phyloP scores from a whole-genome alignment of 2,797 vertebrate species.

The Sebastes trivittatus region DNA sequence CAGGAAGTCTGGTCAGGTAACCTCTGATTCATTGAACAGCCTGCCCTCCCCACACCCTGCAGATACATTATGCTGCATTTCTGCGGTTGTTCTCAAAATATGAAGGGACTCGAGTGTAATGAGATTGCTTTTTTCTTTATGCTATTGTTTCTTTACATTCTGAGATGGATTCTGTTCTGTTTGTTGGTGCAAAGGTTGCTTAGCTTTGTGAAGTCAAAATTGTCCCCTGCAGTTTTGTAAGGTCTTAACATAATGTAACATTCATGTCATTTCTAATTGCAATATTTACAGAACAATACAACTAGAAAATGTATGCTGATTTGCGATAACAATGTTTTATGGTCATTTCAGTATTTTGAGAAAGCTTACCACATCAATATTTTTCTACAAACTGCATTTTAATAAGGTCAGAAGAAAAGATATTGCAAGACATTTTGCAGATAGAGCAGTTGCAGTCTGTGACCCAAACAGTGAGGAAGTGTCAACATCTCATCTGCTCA shows the following conservation, averaged over 20 bases:
- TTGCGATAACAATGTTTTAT: background rate
- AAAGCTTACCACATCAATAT: background rate
- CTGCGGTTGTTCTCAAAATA: background rate
- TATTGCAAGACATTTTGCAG: background rate
- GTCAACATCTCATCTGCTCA: background rate
- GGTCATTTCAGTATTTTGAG: background rate
- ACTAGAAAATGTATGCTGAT: background rate
- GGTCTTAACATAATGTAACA: background rate
- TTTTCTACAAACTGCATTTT: background rate
- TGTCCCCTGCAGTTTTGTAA: fast-evolving
- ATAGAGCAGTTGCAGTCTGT: background rate
- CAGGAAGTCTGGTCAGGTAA: background rate
- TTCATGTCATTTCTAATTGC: background rate
- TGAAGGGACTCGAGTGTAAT: too few species aligned
- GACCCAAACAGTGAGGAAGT: background rate
- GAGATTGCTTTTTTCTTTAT: too few species aligned
- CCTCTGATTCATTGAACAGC: background rate
- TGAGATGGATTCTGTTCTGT: background rate
- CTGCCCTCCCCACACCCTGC: background rate
- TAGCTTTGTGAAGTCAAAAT: background rate
- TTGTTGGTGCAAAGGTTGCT: background rate
- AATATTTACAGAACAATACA: background rate
- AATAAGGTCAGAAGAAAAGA: background rate
- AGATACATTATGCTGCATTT: background rate
- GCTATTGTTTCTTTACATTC: background rate